A percentile compares a stretch with the other conserved stretches of the same genome.
phyloP scores from a whole-genome alignment of 1,140 invertebrate species.

The Mycetomoellerius zeteki region DNA sequence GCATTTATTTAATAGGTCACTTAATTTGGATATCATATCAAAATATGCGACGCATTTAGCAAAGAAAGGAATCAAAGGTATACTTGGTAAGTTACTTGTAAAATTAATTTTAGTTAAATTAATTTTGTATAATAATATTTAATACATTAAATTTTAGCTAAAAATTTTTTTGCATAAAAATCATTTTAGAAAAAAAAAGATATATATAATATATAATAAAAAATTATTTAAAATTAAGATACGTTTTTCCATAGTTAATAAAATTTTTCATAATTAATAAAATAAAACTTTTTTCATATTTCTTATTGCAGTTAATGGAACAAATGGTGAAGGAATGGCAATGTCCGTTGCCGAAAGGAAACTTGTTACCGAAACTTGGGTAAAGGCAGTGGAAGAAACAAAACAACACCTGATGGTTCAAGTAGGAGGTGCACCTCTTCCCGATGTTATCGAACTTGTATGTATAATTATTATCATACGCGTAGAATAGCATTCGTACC shows the following conservation, averaged over 20 bases:
- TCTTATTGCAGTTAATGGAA: constrained; percentile 90
- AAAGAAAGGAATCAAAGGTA: constrained; percentile 88
- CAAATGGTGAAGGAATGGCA: constrained; percentile 92
- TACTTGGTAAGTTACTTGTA: constrained; percentile 88
- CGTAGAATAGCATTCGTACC: not conserved
- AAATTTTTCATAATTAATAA: too few species aligned
- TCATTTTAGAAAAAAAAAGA: not conserved
- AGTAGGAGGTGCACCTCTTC: constrained; percentile 91
- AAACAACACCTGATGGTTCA: constrained; percentile 92
- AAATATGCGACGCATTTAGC: constrained; percentile 89
- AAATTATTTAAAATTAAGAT: not conserved
- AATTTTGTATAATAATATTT: constrained; percentile 11
- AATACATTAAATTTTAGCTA: not conserved
- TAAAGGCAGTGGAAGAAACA: constrained; percentile 86
- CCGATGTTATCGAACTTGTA: constrained; percentile 89
- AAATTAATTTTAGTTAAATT: not conserved
- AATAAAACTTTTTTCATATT: constrained; percentile 6
- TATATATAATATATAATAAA: not conserved
- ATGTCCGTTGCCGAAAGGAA: constrained; percentile 91
- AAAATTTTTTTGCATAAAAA: not conserved
- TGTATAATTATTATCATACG: not conserved
- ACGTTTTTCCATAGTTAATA: too few species aligned
- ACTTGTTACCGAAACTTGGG: constrained; percentile 90
- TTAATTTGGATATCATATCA: constrained; percentile 88
- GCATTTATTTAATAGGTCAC: constrained; percentile 75